A percentile compares a stretch with the other conserved stretches of the same genome.
phyloP scores from a whole-genome alignment of 2,797 vertebrate species.

The Microhierax caerulescens region DNA sequence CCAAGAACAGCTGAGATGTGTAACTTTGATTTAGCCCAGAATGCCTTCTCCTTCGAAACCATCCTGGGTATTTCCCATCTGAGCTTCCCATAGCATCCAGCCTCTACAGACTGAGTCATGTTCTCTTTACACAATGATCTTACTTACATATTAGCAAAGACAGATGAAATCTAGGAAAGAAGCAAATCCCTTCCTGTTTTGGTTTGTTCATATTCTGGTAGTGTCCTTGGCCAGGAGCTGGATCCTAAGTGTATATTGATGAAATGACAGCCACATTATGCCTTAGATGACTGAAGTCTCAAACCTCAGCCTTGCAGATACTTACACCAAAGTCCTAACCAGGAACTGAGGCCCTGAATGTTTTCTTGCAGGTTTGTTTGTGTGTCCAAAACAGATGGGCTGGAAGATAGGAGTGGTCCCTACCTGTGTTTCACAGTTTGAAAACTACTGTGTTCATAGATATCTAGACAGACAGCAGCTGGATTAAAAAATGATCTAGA shows the following conservation, averaged over 20 bases:
- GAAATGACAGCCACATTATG: background rate
- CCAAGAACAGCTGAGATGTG: background rate
- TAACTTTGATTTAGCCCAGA: background rate
- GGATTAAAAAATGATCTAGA: background rate
- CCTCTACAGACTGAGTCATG: background rate
- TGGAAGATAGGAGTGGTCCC: background rate
- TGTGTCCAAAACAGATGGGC: background rate
- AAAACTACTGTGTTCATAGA: background rate
- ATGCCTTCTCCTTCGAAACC: background rate
- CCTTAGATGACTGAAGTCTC: background rate
- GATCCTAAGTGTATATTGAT: background rate
- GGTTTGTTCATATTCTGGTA: background rate
- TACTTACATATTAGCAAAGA: background rate
- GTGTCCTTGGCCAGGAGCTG: background rate
- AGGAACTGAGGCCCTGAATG: background rate
- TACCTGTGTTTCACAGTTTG: background rate
- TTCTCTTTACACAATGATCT: background rate
- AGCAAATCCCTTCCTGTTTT: background rate
- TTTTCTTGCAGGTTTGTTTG: accelerated
- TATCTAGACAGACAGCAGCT: background rate
- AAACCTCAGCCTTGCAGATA: background rate
- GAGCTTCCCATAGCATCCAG: background rate
- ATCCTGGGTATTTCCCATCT: background rate
- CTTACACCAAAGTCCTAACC: background rate
- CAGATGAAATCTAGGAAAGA: background rate